Conservation (phyloP, 1,140 invertebrate species). For the Nixonia krombeini region DNA sequence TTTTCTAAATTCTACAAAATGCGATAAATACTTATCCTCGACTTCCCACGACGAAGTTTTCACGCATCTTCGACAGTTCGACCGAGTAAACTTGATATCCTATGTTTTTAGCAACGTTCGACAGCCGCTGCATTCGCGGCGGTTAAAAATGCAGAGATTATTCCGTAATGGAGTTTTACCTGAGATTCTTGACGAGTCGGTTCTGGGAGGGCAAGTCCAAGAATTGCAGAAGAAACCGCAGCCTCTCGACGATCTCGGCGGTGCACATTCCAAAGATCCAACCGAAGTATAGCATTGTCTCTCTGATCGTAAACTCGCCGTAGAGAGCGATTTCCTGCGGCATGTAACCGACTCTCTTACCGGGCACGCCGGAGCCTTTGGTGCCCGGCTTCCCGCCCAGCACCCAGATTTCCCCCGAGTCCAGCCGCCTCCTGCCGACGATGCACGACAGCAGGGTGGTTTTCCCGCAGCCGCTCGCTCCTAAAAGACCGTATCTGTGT, state of each 20-base stretch:
- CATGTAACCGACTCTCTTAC: constrained; percentile 88
- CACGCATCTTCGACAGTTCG: too few relatives aligned
- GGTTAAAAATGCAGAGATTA: too few relatives aligned
- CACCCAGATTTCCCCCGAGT: constrained; percentile 89
- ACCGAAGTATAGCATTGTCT: constrained; percentile 98
- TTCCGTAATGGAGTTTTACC: constrained; percentile 75
- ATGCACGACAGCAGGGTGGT: constrained; percentile 90
- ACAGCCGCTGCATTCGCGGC: too few relatives aligned
- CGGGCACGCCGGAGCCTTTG: constrained; percentile 86
- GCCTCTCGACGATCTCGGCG: constrained; percentile 82
- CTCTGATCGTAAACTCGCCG: constrained; percentile 93
- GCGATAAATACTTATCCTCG: too few relatives aligned
- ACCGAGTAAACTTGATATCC: too few relatives aligned
- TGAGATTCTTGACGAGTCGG: constrained; percentile 89
- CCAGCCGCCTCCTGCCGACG: constrained; percentile 84
- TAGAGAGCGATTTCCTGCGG: constrained; percentile 94
- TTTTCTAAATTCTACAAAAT: too few relatives aligned
- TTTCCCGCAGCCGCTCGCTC: constrained; percentile 89
- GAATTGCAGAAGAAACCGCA: constrained; percentile 91
- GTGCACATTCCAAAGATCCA: constrained; percentile 93
- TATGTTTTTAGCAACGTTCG: too few relatives aligned
- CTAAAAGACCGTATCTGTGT: constrained; percentile 86
- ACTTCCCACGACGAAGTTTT: too few relatives aligned
- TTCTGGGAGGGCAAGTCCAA: constrained; percentile 89
- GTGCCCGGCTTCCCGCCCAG: constrained; percentile 88